Base-by-base conservation (phyloP, 2,888 invertebrate genomes). In the Lithophane ornitopus region DNA sequence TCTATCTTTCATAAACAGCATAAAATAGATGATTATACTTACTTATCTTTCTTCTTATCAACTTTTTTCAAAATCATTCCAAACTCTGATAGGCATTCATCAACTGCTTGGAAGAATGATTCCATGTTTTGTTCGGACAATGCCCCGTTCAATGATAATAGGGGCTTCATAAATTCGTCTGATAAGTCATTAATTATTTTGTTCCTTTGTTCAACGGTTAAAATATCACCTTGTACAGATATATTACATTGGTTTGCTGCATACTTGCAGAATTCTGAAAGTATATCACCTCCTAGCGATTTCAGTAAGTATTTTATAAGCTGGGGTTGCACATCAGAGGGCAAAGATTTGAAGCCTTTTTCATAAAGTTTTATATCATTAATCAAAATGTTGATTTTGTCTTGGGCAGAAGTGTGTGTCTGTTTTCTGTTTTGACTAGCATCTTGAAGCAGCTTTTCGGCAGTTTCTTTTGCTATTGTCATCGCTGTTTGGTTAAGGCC, bases 11-110 rank as follows among this genome's bases (percentile, higher is more conserved):
- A 28, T 61, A 61, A 56, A 62, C 41, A 4, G 58, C 59, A 74
- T 77, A 56, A 22, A 6, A 34, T 4, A 34, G n/a, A n/a, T n/a
- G 39, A 39, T 70, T 68, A 41, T 70, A 93, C 94, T 89, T 89
- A 97, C 97, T 95, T 97, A 92, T 98, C 98, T 91, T 98, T 98
- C 92, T 99, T 99, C 93, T 99, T 99, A 92, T 99, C 99, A 81
- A 98, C 97, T 94, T 99, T 99, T 90, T 98, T 98, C 81, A 99
- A 94, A 86, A 98, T 98, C 97, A 99, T 98, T 78, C 98, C 98
- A 91, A 98, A 98, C 69, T 97, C 96, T 28, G 97, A 95, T 86
- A 99, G 95, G 66, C 98, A 97, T 1, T 97, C 93, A 89, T 99
- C 99, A 59, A 98, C 96, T n/a, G 97, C 97, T 86, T 97, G 96